Evolutionary conservation across 1,140 invertebrate species (phyloP).

Genomic region (Aporrectodea caliginosa): DNA sequence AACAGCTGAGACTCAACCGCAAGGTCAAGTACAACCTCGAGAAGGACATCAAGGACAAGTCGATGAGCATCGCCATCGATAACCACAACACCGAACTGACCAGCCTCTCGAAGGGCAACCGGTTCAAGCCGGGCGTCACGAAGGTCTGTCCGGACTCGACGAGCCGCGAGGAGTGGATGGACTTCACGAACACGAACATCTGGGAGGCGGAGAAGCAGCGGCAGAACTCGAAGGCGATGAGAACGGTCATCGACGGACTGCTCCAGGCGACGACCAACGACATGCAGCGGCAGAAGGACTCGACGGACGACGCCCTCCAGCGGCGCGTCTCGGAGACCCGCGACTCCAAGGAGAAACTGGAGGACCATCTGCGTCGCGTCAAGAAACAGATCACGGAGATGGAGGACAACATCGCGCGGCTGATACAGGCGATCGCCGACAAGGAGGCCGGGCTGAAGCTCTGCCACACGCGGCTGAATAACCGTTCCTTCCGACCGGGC

Average conservation of each 20-base stretch:
- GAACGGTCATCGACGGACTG: slow-evolving; percentile 73
- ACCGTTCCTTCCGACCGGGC: slow-evolving; percentile 69
- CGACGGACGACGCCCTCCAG: slow-evolving; percentile 70
- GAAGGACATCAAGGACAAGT: slow-evolving; percentile 76
- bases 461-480: slow-evolving; percentile 75
- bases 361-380: slow-evolving; percentile 67
- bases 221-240: slow-evolving; percentile 67
- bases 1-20: slow-evolving; percentile 72
- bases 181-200: slow-evolving; percentile 72
- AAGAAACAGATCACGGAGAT: slow-evolving; percentile 66
- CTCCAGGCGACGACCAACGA: slow-evolving; percentile 70
- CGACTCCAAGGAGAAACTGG: slow-evolving; percentile 73
- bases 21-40: slow-evolving; percentile 74
- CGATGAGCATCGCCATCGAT: slow-evolving; percentile 72
- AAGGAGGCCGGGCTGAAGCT: slow-evolving; percentile 77
- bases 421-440: slow-evolving; percentile 74
- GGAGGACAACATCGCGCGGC: slow-evolving; percentile 69
- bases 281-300: slow-evolving; percentile 64
- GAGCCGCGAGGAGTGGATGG: slow-evolving; percentile 68
- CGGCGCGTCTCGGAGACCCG: slow-evolving; percentile 74
- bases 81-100: slow-evolving; percentile 50
- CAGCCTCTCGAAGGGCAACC: slow-evolving; percentile 36
- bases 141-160: not conserved
- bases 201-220: slow-evolving; percentile 72
- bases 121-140: not conserved